A percentile compares a stretch with the other conserved stretches of the same genome.
These are phyloP conservation scores for Drosophila seclusa DNA, from an alignment of 2,888 invertebrate species.

Conservation along the genomic window DNA sequence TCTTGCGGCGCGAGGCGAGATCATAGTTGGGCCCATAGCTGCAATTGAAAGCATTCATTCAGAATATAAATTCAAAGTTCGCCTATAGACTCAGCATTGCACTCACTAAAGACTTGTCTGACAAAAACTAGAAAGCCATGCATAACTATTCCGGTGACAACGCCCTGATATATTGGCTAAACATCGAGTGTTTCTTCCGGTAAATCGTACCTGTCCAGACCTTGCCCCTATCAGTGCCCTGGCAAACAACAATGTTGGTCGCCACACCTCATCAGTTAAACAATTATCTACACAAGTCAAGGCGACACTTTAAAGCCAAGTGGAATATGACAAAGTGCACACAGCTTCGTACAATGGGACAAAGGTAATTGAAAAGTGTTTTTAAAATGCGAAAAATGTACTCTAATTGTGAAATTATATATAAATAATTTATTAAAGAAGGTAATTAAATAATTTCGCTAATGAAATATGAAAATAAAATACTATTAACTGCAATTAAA, in stretches of 20 bases:
- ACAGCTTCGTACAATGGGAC: constrained; percentile 28
- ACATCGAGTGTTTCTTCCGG: constrained; percentile 50
- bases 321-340: constrained; percentile 18
- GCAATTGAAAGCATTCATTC: constrained; percentile 66
- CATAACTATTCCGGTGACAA: constrained; percentile 23
- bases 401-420: background rate
- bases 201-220: constrained; percentile 24
- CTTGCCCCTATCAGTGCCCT: constrained; percentile 35
- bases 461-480: background rate
- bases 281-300: constrained; percentile 31
- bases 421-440: background rate
- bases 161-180: constrained; percentile 37
- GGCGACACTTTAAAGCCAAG: constrained; percentile 24
- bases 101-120: constrained; percentile 22
- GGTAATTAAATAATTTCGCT: background rate
- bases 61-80: constrained; percentile 4
- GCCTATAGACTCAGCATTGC: background rate
- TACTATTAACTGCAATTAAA: background rate
- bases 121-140: background rate
- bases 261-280: constrained; percentile 49
- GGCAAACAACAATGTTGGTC: constrained; percentile 33
- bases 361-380: background rate
- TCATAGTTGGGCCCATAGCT: constrained; percentile 97
- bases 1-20: constrained; percentile 97
- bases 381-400: background rate